Evolutionary conservation across 2,113 vertebrate species (phyloP), one percentile per base, ranked within the genome.

Genomic region (Archilochus colubris): DNA sequence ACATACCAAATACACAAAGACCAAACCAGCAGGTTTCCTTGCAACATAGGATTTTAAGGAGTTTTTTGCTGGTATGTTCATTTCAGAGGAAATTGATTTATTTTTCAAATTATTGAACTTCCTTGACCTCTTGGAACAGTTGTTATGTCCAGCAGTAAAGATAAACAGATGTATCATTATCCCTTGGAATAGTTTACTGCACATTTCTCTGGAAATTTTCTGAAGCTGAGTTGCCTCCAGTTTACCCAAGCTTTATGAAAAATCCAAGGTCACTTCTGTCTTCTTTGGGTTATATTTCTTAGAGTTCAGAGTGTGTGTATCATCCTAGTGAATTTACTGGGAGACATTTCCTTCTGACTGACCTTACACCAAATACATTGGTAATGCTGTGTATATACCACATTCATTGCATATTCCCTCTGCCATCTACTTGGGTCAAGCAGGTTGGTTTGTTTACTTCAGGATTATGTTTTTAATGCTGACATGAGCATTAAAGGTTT

Each of bases 1-100:
- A 94, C 85, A 79, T 70, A 40, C 40, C 66, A 91, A 90, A 97
- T 97, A 96, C 89, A 93, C 74, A 82, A 89, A 94, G 81, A 87
- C 53, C 89, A 96, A 95, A 86, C 43, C 92, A 67, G 88, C 57
- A 86, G 23, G 86, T 97, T 97, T 97, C 36, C 72, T 96, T 90
- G 79, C 33, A 92, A 77, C 38, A 64, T 33, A 88, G 36, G 77
- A 88, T 76, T 97, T 93, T 87, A 9, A 88, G 87, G 40, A 46
- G 28, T 31, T 91, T 97, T 92, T 82, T 80, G 3, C 19, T 50
- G 25, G 8, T 59, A 4, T 63, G 27, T 86, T 96, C 30, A 54
- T 95, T 88, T 86, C 66, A 75, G 82, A 67, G 38, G 21, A 70
- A 80, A 88, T 82, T 85, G 1, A 69, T 78, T 89, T 81, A 43